Evolutionary conservation across 2,113 vertebrate genomes (phyloP), one percentile per base, ranked within the genome.

Genomic region (Miniopterus natalensis): DNA sequence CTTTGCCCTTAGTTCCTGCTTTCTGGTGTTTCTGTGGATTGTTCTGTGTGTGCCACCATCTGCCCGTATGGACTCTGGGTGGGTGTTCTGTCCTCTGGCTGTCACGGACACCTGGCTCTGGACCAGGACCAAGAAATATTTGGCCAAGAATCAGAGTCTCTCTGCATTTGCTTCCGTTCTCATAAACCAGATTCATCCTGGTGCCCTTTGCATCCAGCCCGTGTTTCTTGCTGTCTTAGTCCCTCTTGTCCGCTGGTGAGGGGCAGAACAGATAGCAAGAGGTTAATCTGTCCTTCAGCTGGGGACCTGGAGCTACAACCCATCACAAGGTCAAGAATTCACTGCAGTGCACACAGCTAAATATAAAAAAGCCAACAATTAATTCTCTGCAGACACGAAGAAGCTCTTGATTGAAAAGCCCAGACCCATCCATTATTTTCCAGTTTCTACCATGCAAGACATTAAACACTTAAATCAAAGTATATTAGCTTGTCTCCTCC

Each of bases 361-460:
- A 55, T 49, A 93, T 78, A 88, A 25, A 29, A 53, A 92, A 66
- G 18, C 12, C 73, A 83, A 14, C 51, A 90, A 42, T 92, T 87
- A 77, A 70, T 88, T 78, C 40, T 89, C 51, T 36, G 36, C 5
- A 65, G 65, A 70, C 42, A 85, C 47, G 73, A 89, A 90, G 42
- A 81, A 55, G 2, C 27, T 85, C 31, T 81, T 87, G 29, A 77
- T 6, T 80, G 61, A 92, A 80, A 96, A 85, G 4, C 27, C 31
- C 85, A 83, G 61, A 77, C 49, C 18, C 57, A 29, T 40, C n/a
- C 70, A 45, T 86, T 77, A 73, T 78, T 89, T 40, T 90, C 51
- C 40, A 42, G 1, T 90, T 94, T 93, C 80, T 65, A 95, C 40
- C 55, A 66, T 70, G 25, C 14, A 73, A 75, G 61, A 85, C 31